phyloP scores from a whole-genome alignment of 2,113 vertebrate genomes.

The Myanophis thanlyinensis region DNA sequence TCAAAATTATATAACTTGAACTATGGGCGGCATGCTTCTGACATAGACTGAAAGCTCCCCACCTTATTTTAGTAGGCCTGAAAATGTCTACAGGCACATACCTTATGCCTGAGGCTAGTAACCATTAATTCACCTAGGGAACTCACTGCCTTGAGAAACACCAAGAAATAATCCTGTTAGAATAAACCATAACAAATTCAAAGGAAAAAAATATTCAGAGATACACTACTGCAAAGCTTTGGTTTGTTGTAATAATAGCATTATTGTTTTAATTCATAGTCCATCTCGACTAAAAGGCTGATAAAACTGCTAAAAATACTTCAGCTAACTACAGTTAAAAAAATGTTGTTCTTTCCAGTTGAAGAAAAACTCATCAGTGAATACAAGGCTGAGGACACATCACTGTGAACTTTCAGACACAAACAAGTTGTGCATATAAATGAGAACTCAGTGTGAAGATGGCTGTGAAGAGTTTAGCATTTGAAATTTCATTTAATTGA shows the following conservation, averaged over 20 bases:
- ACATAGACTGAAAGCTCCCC: slow-evolving; percentile 49
- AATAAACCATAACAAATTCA: not conserved
- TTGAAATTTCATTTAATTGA: not conserved
- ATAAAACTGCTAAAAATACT: not conserved
- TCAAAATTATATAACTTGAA: slow-evolving; percentile 61
- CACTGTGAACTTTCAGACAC: not conserved
- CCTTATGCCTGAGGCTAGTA: not conserved
- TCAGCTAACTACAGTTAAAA: not conserved
- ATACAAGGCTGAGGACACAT: not conserved
- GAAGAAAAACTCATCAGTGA: not conserved
- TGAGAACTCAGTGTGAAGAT: not conserved
- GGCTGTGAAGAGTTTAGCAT: not conserved
- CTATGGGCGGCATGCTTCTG: slow-evolving; percentile 52
- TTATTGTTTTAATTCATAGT: not conserved
- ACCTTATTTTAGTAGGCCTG: not conserved
- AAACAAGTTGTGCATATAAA: not conserved
- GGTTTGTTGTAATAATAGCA: not conserved
- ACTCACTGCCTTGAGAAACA: slow-evolving; percentile 11
- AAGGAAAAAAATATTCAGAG: not conserved
- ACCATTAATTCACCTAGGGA: slow-evolving; percentile 14
- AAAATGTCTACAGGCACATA: not conserved
- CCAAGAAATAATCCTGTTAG: not conserved
- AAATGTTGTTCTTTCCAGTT: not conserved
- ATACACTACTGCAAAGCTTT: not conserved
- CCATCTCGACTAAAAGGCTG: not conserved